Evolutionary conservation across 2,888 invertebrate genomes (phyloP).

Genomic region (Synanthedon tipuliformis): DNA sequence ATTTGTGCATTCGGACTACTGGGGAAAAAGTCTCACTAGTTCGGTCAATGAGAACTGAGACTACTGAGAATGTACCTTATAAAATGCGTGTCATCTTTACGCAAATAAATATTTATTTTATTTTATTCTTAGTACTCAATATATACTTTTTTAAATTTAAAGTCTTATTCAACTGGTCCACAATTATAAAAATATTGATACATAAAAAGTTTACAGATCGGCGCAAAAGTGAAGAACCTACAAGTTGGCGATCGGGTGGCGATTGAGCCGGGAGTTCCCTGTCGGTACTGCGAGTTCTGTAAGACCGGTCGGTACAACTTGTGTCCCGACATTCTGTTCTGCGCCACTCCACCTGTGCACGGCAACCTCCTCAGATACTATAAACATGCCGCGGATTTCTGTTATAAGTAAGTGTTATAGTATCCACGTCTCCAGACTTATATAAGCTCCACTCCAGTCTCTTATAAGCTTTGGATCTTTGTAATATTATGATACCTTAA

Average conservation of each 20-base stretch:
- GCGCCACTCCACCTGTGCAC: slow-evolving; percentile 94
- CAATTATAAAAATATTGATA: not conserved
- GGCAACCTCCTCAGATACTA: slow-evolving; percentile 90
- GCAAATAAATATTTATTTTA: too few species aligned
- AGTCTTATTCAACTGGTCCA: slow-evolving; percentile 4
- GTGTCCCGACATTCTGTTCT: slow-evolving; percentile 87
- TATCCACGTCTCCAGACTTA: too few species aligned
- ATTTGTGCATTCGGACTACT: too few species aligned
- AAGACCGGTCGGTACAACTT: slow-evolving; percentile 92
- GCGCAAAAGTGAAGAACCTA: slow-evolving; percentile 73
- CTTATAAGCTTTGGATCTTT: too few species aligned
- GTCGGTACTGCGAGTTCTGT: slow-evolving; percentile 86
- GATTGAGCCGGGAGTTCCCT: slow-evolving; percentile 93
- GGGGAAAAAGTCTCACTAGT: too few species aligned
- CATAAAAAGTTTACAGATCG: slow-evolving; percentile 26
- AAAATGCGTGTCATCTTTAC: too few species aligned
- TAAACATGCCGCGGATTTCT: slow-evolving; percentile 90
- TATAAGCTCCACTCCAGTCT: too few species aligned
- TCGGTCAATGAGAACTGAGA: too few species aligned
- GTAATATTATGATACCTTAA: not conserved
- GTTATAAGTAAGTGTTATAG: slow-evolving; percentile 74
- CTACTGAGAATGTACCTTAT: too few species aligned
- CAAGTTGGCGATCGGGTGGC: slow-evolving; percentile 91
- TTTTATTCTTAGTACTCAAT: too few species aligned
- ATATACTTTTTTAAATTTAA: too few species aligned